Evolutionary conservation across 2,888 invertebrate species (phyloP).

Genomic region (Plebejus argus): DNA sequence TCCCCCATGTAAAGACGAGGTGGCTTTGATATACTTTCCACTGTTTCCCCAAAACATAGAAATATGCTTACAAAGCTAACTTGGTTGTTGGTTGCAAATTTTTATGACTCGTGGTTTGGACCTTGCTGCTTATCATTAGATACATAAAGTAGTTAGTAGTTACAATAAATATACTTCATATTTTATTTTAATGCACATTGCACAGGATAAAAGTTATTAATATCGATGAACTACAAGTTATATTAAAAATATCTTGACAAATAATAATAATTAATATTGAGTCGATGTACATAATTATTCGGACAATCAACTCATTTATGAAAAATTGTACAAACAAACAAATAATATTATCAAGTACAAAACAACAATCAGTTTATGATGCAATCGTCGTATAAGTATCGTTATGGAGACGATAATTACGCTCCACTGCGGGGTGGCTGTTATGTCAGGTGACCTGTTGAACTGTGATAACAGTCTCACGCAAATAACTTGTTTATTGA

Average conservation of each 20-base stretch:
- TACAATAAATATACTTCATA: no score
- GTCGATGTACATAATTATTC: no score
- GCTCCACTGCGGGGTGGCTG: slow-evolving; percentile 58
- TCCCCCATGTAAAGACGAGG: not conserved
- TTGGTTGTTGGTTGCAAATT: not conserved
- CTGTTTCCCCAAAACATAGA: not conserved
- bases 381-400: slow-evolving; percentile 43
- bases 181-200: no score
- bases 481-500: slow-evolving; percentile 61
- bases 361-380: slow-evolving; percentile 43
- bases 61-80: not conserved
- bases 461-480: slow-evolving; percentile 64
- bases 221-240: not conserved
- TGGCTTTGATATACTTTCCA: no score
- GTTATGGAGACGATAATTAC: slow-evolving; percentile 49
- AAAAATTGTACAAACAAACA: slow-evolving; percentile 7
- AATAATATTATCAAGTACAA: not conserved
- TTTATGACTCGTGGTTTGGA: not conserved
- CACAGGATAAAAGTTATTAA: no score
- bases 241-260: no score
- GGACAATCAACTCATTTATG: not conserved
- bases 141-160: no score
- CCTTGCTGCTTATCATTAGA: not conserved
- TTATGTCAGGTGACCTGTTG: slow-evolving; percentile 60
- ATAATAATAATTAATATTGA: no score